phyloP scores from a whole-genome alignment of 2,888 invertebrate genomes.

The Heliconius charithonia region DNA sequence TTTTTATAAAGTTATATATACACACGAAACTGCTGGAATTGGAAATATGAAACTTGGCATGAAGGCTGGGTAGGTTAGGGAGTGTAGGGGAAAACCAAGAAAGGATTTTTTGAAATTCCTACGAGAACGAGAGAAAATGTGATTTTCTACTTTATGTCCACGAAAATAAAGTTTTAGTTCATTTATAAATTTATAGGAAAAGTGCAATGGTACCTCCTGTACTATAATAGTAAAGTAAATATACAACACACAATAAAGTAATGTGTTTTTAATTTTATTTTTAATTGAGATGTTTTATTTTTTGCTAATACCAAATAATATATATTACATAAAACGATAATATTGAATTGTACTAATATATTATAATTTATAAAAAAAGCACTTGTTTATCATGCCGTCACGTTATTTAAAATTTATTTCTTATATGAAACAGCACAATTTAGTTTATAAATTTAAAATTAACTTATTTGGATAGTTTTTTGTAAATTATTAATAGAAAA shows the following conservation, averaged over 20 bases:
- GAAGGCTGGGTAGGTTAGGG: no score
- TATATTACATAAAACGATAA: not conserved
- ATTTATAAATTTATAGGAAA: not conserved
- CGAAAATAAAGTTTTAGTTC: no score
- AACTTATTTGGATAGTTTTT: not conserved
- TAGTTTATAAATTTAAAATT: conserved; percentile 9
- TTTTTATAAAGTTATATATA: no score
- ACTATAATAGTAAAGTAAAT: not conserved
- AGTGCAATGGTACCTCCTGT: not conserved
- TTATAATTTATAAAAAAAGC: not conserved
- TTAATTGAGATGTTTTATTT: not conserved
- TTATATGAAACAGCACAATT: conserved; percentile 19
- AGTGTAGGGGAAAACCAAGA: no score
- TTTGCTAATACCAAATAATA: conserved; percentile 3
- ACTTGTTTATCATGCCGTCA: conserved; percentile 18
- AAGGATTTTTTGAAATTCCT: no score
- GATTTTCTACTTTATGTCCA: no score
- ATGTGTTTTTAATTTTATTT: not conserved
- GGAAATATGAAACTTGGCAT: no score
- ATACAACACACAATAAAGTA: not conserved
- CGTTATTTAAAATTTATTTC: not conserved
- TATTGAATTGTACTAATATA: conserved; percentile 6
- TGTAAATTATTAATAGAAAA: not conserved
- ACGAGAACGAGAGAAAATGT: no score
- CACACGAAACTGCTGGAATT: no score